Conservation (phyloP, 2,888 invertebrate genomes). For the Aproaerema taeniolella region DNA sequence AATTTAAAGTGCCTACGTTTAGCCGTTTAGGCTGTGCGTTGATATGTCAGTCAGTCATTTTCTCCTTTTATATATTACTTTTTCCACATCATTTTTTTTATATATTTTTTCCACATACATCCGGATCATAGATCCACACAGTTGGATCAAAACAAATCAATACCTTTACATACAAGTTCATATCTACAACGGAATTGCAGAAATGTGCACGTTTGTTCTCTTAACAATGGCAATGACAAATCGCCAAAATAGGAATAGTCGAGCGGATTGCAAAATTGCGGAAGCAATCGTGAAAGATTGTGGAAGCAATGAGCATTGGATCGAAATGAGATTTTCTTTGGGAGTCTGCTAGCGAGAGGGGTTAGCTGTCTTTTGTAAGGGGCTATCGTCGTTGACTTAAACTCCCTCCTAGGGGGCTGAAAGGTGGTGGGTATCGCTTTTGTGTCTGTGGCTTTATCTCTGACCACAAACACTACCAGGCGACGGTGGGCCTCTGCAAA, state of each 20-base stretch:
- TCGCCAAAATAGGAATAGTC: slow-evolving; percentile 32
- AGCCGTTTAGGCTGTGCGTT: too few relatives aligned
- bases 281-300: slow-evolving; percentile 57
- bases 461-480: slow-evolving; percentile 45
- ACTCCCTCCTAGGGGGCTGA: slow-evolving; percentile 38
- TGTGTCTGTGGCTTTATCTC: slow-evolving; percentile 56
- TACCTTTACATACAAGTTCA: too few relatives aligned
- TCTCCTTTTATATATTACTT: too few relatives aligned
- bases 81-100: too few relatives aligned
- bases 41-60: too few relatives aligned
- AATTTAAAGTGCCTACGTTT: too few relatives aligned
- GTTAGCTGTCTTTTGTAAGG: slow-evolving; percentile 53
- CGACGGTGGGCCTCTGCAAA: slow-evolving; percentile 33
- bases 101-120: too few relatives aligned
- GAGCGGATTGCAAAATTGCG: slow-evolving; percentile 48
- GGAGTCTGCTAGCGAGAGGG: slow-evolving; percentile 39
- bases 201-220: not conserved
- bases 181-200: not conserved
- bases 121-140: too few relatives aligned
- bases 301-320: slow-evolving; percentile 56
- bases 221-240: slow-evolving; percentile 23
- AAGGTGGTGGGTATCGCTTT: slow-evolving; percentile 42
- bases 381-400: slow-evolving; percentile 63
- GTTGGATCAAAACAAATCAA: too few relatives aligned
- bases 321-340: slow-evolving; percentile 64